These are phyloP conservation scores for Stegophylla sp. DNA, from an alignment of 2,888 invertebrate genomes.

Conservation along the genomic window DNA sequence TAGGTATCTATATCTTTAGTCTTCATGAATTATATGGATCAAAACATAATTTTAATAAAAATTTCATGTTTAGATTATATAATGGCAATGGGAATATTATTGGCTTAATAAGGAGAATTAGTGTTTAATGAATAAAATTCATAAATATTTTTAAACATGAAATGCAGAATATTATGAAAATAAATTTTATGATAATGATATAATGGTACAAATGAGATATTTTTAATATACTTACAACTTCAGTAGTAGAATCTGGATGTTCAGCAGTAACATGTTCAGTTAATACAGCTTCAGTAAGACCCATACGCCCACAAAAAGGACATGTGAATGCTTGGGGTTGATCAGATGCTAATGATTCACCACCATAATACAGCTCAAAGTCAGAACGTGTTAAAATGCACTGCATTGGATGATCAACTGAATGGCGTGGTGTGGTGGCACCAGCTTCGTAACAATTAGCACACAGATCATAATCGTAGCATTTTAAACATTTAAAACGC, in stretches of 20 bases:
- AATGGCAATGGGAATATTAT: no score
- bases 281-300: constrained; percentile 89
- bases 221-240: constrained; percentile 72
- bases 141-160: no score
- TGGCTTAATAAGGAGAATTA: no score
- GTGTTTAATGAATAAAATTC: no score
- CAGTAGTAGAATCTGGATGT: constrained; percentile 88
- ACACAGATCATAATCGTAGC: constrained; percentile 99
- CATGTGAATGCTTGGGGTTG: constrained; percentile 96
- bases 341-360: constrained; percentile 88
- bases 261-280: constrained; percentile 90
- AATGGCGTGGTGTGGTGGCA: constrained; percentile 89
- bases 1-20: no score
- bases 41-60: no score
- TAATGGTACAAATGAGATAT: no score
- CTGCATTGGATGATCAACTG: constrained; percentile 97
- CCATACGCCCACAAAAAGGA: constrained; percentile 96
- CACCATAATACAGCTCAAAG: constrained; percentile 95
- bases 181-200: no score
- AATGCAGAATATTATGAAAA: background rate
- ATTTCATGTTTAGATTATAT: no score
- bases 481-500: constrained; percentile 98
- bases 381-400: constrained; percentile 96
- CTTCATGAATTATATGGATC: no score
- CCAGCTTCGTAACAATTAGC: constrained; percentile 93